Conservation (phyloP, 2,888 invertebrate genomes). For the Ectemnius continuus region DNA sequence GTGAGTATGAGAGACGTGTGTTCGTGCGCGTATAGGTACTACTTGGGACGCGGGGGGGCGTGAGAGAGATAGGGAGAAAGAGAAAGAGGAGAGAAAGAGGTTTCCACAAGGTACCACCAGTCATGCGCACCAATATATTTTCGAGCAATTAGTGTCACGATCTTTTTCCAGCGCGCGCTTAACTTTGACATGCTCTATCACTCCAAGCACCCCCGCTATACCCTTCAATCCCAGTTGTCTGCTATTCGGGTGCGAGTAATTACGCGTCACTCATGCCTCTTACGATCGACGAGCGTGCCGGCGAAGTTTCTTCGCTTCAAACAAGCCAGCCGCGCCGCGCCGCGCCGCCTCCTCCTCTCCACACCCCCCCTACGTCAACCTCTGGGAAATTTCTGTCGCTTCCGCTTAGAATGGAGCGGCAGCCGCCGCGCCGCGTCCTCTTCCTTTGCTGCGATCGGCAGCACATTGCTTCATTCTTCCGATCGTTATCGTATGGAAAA, state of each 20-base stretch:
- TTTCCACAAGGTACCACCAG: slow-evolving; percentile 45
- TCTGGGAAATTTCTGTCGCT: slow-evolving; percentile 56
- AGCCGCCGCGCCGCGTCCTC: neutral
- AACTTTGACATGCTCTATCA: slow-evolving; percentile 65
- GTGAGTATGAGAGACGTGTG: slow-evolving; percentile 25
- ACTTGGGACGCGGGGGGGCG: slow-evolving; percentile 19
- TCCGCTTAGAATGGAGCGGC: slow-evolving; percentile 33
- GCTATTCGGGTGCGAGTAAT: slow-evolving; percentile 67
- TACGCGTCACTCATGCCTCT: slow-evolving; percentile 66
- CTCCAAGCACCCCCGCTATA: slow-evolving; percentile 53
- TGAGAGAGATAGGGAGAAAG: slow-evolving; percentile 7
- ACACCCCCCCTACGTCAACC: neutral
- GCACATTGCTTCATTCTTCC: no score
- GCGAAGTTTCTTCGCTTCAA: slow-evolving; percentile 60
- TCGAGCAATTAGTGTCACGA: slow-evolving; percentile 66
- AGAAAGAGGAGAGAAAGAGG: slow-evolving; percentile 33
- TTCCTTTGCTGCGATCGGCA: neutral
- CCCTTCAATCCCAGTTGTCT: slow-evolving; percentile 66
- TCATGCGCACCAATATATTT: slow-evolving; percentile 55
- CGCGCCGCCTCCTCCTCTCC: neutral
- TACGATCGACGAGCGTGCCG: slow-evolving; percentile 62
- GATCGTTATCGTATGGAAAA: no score
- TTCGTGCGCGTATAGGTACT: no score
- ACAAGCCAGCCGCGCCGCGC: slow-evolving; percentile 35
- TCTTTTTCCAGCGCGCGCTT: slow-evolving; percentile 62